phyloP scores from a whole-genome alignment of 2,113 vertebrate species.

The Rhea americana region DNA sequence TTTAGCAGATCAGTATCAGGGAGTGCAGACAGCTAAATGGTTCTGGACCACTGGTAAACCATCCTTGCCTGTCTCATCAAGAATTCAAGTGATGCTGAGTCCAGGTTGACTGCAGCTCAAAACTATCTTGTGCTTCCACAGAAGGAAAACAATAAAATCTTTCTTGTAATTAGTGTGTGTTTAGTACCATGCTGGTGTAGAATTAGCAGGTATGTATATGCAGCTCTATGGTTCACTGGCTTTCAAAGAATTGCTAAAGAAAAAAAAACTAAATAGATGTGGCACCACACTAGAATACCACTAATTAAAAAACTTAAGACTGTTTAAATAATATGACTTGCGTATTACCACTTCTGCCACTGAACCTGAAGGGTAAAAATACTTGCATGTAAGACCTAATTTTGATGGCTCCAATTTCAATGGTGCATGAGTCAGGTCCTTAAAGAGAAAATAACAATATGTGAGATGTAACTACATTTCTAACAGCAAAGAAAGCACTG shows the following conservation, averaged over 20 bases:
- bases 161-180: not conserved
- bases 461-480: not conserved
- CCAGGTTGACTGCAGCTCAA: not conserved
- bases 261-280: not conserved
- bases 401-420: not conserved
- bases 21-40: not conserved
- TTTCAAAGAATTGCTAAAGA: not conserved
- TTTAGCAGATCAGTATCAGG: not conserved
- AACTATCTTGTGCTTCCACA: not conserved
- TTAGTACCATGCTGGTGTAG: not conserved
- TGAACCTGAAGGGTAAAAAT: not conserved
- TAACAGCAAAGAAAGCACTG: not conserved
- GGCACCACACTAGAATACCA: not conserved
- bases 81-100: not conserved
- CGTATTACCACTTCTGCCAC: not conserved
- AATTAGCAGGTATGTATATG: not conserved
- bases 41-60: not conserved
- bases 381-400: not conserved
- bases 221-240: not conserved
- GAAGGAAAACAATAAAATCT: not conserved
- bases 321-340: not conserved
- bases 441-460: accelerated
- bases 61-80: not conserved
- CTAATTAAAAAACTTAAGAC: not conserved
- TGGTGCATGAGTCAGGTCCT: not conserved